Evolutionary conservation across 2,888 invertebrate genomes (phyloP), one percentile per base, ranked within the genome.

Genomic region (Aleiodes testaceus): DNA sequence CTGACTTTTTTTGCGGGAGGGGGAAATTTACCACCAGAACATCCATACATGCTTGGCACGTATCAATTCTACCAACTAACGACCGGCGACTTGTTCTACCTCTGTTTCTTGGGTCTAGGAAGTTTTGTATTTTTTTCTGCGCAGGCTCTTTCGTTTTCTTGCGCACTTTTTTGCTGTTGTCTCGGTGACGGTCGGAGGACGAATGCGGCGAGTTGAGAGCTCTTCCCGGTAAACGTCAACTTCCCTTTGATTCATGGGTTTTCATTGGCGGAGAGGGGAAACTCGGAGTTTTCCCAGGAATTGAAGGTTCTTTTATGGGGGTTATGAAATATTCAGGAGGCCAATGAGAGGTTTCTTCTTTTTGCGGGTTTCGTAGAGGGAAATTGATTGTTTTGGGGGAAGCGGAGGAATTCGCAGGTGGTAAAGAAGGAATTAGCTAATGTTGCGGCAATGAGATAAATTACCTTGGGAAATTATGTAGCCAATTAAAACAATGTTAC

Each of bases 51-150:
- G 70, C 68, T 59, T 65, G 63, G 64, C 69, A 70, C 70, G 67
- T 73, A 69, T 70, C 65, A 65, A 73, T 68, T 70, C 70, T 7
- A 36, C 70, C 44, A 61, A 50, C 71, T 71, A 71, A 71, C 66
- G 71, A 71, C 66, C 66, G 18, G 61, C 30, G 66, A 66, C 47
- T 59, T 26, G 45, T 70, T 70, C 42, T 55, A 52, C 50, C 16
- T 59, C 44, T 47, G 55, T 55, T 44, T 45, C 47, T 59, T 36
- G 22, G 30, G n/a, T 26, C 22, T 30, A 53, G 12, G 14, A n/a
- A 5, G n/a, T 18, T 66, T 44, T 66, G 14, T 53, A 36, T 16
- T 55, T 65, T 47, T 30, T 20, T 64, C 30, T 50, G 1, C n/a
- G n/a, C 36, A 4, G 2, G 9, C 18, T 22, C 22, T 45, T 7